Conservation (phyloP, 30 jellyfish, hydroid and myxozoan genomes). For the Hydractinia symbiolongicarpus region DNA sequence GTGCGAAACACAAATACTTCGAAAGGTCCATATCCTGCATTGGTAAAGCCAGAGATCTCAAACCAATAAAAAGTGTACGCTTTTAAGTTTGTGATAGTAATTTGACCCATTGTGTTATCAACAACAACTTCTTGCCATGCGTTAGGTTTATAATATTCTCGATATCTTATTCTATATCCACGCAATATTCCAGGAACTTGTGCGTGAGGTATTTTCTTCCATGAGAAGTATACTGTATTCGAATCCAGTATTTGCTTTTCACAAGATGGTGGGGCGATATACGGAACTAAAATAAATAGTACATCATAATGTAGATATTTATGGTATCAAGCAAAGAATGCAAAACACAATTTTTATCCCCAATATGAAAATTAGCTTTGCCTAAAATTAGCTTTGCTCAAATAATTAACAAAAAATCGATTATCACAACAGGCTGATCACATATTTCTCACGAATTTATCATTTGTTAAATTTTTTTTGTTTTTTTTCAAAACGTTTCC, state of each 20-base stretch:
- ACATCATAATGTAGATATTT: too few species aligned
- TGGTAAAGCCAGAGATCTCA: conserved; percentile 14
- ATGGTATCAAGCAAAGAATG: too few species aligned
- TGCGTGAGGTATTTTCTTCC: background rate
- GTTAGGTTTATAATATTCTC: background rate
- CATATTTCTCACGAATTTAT: too few species aligned
- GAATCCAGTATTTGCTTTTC: background rate
- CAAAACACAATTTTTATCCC: too few species aligned
- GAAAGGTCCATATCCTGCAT: conserved; percentile 13
- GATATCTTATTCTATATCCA: conserved; percentile 5
- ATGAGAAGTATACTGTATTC: conserved; percentile 5
- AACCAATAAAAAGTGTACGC: conserved; percentile 18
- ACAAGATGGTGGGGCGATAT: conserved; percentile 5
- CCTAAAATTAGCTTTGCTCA: too few species aligned
- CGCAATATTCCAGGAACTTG: conserved; percentile 18
- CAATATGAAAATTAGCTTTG: too few species aligned
- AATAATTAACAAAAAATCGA: too few species aligned
- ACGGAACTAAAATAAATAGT: background rate
- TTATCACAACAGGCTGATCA: too few species aligned
- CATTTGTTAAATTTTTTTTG: too few species aligned
- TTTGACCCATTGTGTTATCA: background rate
- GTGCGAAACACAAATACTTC: conserved; percentile 1
- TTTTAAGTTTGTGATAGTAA: background rate
- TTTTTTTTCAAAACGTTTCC: too few species aligned
- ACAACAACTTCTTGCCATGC: background rate